Conservation (phyloP, 2,888 invertebrate genomes). For the Arrhopalites spinosus region DNA sequence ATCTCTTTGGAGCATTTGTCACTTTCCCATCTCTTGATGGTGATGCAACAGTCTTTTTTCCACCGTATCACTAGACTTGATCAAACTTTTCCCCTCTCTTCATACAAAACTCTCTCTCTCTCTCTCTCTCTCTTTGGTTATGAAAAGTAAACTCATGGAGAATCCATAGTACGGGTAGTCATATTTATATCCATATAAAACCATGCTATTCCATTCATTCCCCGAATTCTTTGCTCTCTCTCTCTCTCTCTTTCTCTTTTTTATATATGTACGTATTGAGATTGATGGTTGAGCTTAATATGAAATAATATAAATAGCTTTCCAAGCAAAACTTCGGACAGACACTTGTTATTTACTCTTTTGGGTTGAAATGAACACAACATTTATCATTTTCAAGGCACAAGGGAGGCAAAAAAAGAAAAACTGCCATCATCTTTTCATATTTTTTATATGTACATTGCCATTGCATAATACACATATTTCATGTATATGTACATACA, state of each 20-base stretch:
- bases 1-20: constrained; percentile 52
- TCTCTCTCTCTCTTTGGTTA: neutral
- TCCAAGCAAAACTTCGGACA: neutral
- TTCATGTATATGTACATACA: no score
- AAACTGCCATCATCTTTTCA: no score
- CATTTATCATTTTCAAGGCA: no score
- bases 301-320: constrained; percentile 4
- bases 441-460: no score
- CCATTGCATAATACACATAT: no score
- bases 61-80: neutral
- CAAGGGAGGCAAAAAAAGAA: no score
- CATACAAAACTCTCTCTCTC: neutral
- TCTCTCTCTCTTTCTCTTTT: no score
- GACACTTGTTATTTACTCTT: constrained; percentile 12
- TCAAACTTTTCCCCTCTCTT: constrained; percentile 11
- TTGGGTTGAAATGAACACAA: no score
- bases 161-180: no score
- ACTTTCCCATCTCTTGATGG: constrained; percentile 50
- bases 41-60: constrained; percentile 25
- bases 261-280: neutral
- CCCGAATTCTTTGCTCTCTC: neutral
- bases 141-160: neutral
- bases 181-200: neutral
- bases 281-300: neutral
- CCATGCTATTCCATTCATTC: no score